Evolutionary conservation across 2,888 invertebrate genomes (phyloP), one percentile per base, ranked within the genome.

Genomic region (Orgyia antiqua): DNA sequence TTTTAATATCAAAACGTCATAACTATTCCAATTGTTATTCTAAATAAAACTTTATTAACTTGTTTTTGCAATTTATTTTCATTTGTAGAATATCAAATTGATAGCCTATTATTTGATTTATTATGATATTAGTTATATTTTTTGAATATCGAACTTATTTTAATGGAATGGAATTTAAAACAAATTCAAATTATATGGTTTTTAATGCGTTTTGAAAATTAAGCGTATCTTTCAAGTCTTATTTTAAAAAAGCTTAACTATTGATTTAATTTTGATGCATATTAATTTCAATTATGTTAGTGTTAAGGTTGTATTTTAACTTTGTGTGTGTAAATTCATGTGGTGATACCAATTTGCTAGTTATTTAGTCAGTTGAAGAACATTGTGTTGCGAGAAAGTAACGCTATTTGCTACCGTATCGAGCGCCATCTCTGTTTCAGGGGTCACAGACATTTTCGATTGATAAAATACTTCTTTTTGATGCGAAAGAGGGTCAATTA

Each of bases 391-490:
- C 76, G 74, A 73, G 73, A 79, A 82, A 80, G 82, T 79, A 72
- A 15, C 71, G 71, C 79, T 82, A 84, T 83, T 84, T 83, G 84
- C 82, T 84, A 77, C 79, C 72, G 79, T 82, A 86, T 84, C 83
- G 82, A 69, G 79, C 84, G 78, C 83, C 76, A 84, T 84, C 80
- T 66, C 61, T 32, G 29, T 41, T 40, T 42, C 73, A 74, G 75
- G 45, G 58, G 51, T 51, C 29, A 15, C 15, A 42, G 73, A 74
- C 75, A 32, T 49, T 65, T 52, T 24, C 5, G 9, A 11, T n/a
- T n/a, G n/a, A n/a, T n/a, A n/a, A n/a, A n/a, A n/a, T n/a, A n/a
- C n/a, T n/a, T n/a, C n/a, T n/a, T n/a, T n/a, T n/a, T n/a, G n/a
- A n/a, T n/a, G n/a, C n/a, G n/a, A n/a, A n/a, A n/a, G n/a, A n/a